A percentile compares a stretch with the other conserved stretches of the same genome.
Evolutionary conservation across 1,140 invertebrate genomes (phyloP).

Genomic region (Oncopeltus fasciatus): DNA sequence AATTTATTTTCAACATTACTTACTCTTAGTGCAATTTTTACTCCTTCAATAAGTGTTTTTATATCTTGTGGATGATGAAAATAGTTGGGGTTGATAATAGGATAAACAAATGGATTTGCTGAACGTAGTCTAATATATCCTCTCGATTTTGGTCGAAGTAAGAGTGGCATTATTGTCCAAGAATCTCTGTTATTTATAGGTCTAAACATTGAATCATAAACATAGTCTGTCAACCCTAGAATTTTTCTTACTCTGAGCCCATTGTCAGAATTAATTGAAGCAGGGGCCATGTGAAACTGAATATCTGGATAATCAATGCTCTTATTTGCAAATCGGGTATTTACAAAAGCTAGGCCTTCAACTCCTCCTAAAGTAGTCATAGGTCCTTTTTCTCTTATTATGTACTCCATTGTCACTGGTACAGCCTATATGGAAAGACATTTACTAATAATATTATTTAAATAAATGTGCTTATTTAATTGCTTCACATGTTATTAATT

Average conservation of each 20-base stretch:
- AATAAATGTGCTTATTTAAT: no score
- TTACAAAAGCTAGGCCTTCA: constrained; percentile 71
- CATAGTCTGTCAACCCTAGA: constrained; percentile 63
- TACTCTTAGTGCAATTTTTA: constrained; percentile 32
- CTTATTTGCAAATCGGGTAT: constrained; percentile 61
- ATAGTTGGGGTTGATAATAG: constrained; percentile 79
- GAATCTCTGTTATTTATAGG: constrained; percentile 61
- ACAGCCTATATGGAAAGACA: constrained; percentile 35
- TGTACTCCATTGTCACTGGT: constrained; percentile 62
- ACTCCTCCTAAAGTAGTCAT: constrained; percentile 73
- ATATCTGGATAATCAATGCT: constrained; percentile 63
- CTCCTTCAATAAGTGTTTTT: constrained; percentile 61
- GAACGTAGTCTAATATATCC: constrained; percentile 54
- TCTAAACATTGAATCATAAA: constrained; percentile 62
- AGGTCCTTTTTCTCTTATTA: constrained; percentile 57
- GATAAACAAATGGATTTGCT: constrained; percentile 69
- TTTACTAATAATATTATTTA: no score
- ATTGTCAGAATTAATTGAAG: constrained; percentile 64
- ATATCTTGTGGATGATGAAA: constrained; percentile 63
- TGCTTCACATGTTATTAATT: no score
- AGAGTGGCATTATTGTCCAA: constrained; percentile 68
- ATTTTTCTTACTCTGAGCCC: constrained; percentile 59
- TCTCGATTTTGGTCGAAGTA: constrained; percentile 61
- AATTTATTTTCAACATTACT: no score
- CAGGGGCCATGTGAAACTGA: constrained; percentile 76